Evolutionary conservation across 2,888 invertebrate species (phyloP), one percentile per base, ranked within the genome.

Genomic region (Pollenia angustigena): DNA sequence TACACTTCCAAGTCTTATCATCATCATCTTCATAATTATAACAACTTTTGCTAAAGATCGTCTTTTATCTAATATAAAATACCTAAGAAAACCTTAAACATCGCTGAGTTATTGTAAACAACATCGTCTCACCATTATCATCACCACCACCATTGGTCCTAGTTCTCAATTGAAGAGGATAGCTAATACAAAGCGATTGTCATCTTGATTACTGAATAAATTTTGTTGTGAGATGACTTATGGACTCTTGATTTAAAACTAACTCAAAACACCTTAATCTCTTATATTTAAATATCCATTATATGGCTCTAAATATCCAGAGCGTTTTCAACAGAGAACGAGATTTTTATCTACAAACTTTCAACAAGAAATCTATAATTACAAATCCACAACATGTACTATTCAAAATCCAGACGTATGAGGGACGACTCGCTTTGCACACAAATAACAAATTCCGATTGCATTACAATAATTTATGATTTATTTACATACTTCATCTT

Each of bases 391-490:
- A 66, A 74, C 56, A 74, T 64, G 52, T 76, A 52, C 32, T 44
- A 76, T 64, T 76, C 75, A 64, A 42, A 48, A 60, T 48, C 16
- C 9, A 52, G 66, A 74, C 60, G 58, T 66, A 74, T 74, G 52
- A 79, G 52, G 71, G 69, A 62, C 74, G 80, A 83, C 75, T 86
- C 83, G 86, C 86, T 83, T 86, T 83, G 80, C 54, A 54, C 10
- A 0, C 7, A 69, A 81, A 74, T 56, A 66, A 48, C 23, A 64
- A 54, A 40, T 54, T 56, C 7, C 14, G 16, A 16, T 32, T 54
- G 16, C 16, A 54, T 10, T 7, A 54, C 32, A 16, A 16, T 54
- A 8, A 54, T 10, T 54, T 16, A 54, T 54, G 16, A 54, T 54
- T 54, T 10, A 54, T 9, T 18, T 1, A 54, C 14, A 52, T n/a